A percentile compares a stretch with the other conserved stretches of the same genome.
These are phyloP conservation scores for Diplodus sargus DNA, from an alignment of 2,797 vertebrate species.

Conservation along the genomic window DNA sequence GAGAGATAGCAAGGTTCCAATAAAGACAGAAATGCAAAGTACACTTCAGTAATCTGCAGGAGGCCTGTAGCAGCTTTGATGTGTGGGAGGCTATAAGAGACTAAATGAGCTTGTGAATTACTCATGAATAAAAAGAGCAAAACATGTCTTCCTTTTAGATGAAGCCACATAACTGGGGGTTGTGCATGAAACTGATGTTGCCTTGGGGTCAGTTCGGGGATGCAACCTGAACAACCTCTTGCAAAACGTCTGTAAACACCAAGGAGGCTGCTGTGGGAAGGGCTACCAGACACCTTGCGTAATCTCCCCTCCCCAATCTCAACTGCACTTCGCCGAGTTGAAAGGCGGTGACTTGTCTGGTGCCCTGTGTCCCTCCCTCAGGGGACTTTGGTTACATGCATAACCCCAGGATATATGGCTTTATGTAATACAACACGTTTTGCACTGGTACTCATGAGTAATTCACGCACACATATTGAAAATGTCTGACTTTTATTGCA, in stretches of 20 bases:
- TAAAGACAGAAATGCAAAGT: slow-evolving; percentile 53
- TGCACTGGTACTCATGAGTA: not conserved
- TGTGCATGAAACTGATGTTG: not conserved
- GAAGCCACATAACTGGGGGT: slow-evolving; percentile 12
- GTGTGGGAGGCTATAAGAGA: slow-evolving; percentile 31
- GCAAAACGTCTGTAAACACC: not conserved
- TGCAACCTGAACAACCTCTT: not conserved
- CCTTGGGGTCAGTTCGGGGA: not conserved
- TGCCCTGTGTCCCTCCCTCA: not conserved
- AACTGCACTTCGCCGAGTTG: slow-evolving; percentile 1
- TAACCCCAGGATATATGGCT: not conserved
- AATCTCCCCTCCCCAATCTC: not conserved
- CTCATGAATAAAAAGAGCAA: slow-evolving; percentile 39
- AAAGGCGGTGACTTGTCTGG: not conserved
- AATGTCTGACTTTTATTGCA: not conserved
- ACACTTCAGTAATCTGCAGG: slow-evolving; percentile 38
- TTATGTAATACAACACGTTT: not conserved
- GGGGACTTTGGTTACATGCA: not conserved
- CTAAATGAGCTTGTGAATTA: slow-evolving; percentile 45
- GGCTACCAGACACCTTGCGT: not conserved
- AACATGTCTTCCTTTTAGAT: slow-evolving; percentile 34
- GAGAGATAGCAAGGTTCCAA: slow-evolving; percentile 35
- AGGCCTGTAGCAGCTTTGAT: slow-evolving; percentile 44
- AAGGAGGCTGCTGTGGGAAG: not conserved
- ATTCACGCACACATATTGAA: not conserved